These are phyloP conservation scores for Numenius arquata DNA, from an alignment of 2,113 vertebrate species.

Conservation along the genomic window DNA sequence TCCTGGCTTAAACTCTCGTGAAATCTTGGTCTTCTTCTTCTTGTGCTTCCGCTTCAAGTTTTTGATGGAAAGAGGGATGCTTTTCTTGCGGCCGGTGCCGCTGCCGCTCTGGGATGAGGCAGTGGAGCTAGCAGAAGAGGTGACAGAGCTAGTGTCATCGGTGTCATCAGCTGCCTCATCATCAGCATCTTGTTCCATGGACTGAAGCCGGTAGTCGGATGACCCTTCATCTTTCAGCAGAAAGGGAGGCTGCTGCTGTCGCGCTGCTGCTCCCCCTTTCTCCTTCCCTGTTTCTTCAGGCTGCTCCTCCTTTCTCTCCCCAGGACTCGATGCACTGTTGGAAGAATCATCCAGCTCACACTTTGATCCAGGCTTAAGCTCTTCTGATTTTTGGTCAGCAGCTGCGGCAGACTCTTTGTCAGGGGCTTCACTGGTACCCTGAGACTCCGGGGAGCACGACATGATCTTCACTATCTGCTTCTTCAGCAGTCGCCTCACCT, in stretches of 20 bases:
- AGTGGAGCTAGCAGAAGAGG: constrained; percentile 95
- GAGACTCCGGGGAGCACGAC: constrained; percentile 78
- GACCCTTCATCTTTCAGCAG: constrained; percentile 66
- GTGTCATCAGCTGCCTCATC: constrained; percentile 94
- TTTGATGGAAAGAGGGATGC: constrained; percentile 94
- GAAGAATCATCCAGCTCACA: constrained; percentile 51
- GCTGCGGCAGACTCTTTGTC: constrained; percentile 61
- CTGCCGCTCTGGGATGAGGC: constrained; percentile 93
- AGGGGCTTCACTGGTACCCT: constrained; percentile 61
- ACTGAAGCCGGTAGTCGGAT: constrained; percentile 72
- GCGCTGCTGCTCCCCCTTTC: neutral
- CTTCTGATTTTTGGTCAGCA: constrained; percentile 63
- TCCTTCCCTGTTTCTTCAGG: constrained; percentile 50
- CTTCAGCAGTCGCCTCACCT: constrained; percentile 90
- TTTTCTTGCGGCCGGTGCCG: constrained; percentile 86
- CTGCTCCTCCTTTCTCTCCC: constrained; percentile 68
- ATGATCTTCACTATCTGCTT: constrained; percentile 90
- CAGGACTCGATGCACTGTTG: constrained; percentile 22
- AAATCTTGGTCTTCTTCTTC: constrained; percentile 96
- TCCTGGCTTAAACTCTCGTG: constrained; percentile 92
- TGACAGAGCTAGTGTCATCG: constrained; percentile 94
- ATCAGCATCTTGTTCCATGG: constrained; percentile 87
- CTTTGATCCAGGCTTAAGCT: constrained; percentile 43
- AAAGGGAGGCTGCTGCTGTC: constrained; percentile 66
- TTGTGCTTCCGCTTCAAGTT: constrained; percentile 98